These are phyloP conservation scores for Aphodius granarius DNA, from an alignment of 2,888 invertebrate species.

Conservation along the genomic window DNA sequence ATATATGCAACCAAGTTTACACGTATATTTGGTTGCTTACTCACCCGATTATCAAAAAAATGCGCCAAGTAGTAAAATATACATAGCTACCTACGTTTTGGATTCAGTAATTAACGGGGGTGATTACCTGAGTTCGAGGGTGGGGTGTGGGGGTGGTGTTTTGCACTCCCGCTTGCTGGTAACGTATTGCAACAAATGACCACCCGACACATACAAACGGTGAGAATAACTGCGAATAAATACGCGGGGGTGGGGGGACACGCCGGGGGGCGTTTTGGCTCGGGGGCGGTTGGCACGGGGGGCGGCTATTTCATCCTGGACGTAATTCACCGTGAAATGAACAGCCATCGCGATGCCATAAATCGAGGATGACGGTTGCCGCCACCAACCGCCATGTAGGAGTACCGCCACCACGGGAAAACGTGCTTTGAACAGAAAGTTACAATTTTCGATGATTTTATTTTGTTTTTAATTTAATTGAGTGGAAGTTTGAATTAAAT, in stretches of 20 bases:
- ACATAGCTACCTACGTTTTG: neutral
- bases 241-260: conserved; percentile 3
- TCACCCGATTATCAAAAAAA: too few species aligned
- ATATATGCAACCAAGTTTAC: too few species aligned
- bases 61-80: neutral
- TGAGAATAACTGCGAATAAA: conserved; percentile 11
- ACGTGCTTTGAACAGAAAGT: neutral
- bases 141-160: too few species aligned
- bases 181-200: neutral
- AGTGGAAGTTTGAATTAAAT: neutral
- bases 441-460: neutral
- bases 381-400: neutral
- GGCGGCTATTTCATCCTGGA: conserved; percentile 4
- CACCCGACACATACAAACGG: neutral
- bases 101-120: neutral
- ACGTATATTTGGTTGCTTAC: too few species aligned
- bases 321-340: conserved; percentile 13
- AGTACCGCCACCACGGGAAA: neutral
- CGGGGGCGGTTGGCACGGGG: neutral
- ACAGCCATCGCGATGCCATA: conserved; percentile 6
- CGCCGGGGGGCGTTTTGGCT: neutral
- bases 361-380: conserved; percentile 1
- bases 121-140: too few species aligned
- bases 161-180: too few species aligned
- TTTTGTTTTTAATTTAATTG: neutral